These are phyloP conservation scores for Mormoops blainvillei DNA, from an alignment of 2,113 vertebrate genomes.

Conservation along the genomic window DNA sequence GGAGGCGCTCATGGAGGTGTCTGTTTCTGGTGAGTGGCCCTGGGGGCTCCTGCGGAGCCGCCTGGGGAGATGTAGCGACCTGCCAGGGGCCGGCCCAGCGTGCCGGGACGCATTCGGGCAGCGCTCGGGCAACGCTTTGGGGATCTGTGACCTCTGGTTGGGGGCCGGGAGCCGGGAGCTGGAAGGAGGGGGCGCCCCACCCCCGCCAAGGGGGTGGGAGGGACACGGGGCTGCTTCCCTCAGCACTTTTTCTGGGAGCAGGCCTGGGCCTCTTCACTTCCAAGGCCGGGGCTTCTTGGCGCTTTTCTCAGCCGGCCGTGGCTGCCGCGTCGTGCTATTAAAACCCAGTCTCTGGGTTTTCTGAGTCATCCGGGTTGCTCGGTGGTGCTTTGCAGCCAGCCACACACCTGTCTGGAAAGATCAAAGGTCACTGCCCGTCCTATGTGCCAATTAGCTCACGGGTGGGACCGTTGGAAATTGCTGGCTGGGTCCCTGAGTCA, in stretches of 20 bases:
- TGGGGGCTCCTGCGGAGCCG: fast-evolving
- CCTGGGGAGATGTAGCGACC: not conserved
- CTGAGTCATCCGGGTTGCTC: not conserved
- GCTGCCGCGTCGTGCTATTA: not conserved
- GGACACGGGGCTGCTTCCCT: not conserved
- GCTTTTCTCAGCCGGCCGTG: not conserved
- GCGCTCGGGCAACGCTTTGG: not conserved
- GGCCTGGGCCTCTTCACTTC: not conserved
- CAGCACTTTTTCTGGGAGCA: slow-evolving; percentile 16
- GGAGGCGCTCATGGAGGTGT: slow-evolving; percentile 94
- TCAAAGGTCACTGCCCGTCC: slow-evolving; percentile 53
- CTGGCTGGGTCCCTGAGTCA: slow-evolving; percentile 54
- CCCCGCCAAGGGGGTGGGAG: not conserved
- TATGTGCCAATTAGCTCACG: slow-evolving; percentile 42
- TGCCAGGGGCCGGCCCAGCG: not conserved
- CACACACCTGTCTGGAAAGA: slow-evolving; percentile 2
- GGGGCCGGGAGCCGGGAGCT: too few relatives aligned
- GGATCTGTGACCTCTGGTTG: not conserved
- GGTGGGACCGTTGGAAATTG: slow-evolving; percentile 52
- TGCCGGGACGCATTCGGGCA: not conserved
- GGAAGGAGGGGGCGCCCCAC: not conserved
- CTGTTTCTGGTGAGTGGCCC: slow-evolving; percentile 89
- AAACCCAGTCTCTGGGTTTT: not conserved
- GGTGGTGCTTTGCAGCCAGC: not conserved
- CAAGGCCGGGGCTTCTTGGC: not conserved